Evolutionary conservation across 2,888 invertebrate genomes (phyloP), one percentile per base, ranked within the genome.

Genomic region (Pycnomerus fuliginosus): DNA sequence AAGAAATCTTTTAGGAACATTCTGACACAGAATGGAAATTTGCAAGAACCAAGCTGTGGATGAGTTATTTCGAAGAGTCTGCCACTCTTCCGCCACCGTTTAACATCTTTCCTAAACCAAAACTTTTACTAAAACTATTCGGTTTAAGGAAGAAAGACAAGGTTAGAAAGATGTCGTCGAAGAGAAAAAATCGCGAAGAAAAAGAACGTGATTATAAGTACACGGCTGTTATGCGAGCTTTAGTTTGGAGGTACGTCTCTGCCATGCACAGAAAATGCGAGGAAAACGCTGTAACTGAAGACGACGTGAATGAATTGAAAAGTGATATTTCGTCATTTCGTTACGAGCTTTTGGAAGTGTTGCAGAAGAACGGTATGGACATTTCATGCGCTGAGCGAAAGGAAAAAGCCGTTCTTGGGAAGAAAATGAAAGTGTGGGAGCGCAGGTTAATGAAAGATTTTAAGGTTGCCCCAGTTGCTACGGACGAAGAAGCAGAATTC

Each of bases 21-120:
- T 89, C 95, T 0, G 96, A 96, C 62, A 87, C 87, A 0, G 96
- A 96, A 72, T 96, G 96, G 96, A 96, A 96, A 73, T 96, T 95
- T 69, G 95, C 96, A 0, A 79, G 96, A 30, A 92, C 93, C 1
- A 87, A 90, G 57, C 75, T 97, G 2, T 96, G 96, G 95, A 87
- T 96, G 83, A 92, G 90, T 62, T 97, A 93, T 69, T 97, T 97
- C 66, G 95, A 95, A 65, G 90, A 89, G 61, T 86, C 87, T 15
- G 86, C 88, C 0, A 96, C 95, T 0, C 74, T 96, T 15, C 95
- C 96, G 0, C 87, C 95, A 0, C 96, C 96, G 0, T 96, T 96
- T 73, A 96, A 96, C 70, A 85, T 95, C 30, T 75, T 96, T 45
- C 95, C 95, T 0, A 88, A 89, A 1, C 87, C 91, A 0, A 96